Evolutionary conservation across 1,140 invertebrate species (phyloP).

Genomic region (Laupala kohalensis): DNA sequence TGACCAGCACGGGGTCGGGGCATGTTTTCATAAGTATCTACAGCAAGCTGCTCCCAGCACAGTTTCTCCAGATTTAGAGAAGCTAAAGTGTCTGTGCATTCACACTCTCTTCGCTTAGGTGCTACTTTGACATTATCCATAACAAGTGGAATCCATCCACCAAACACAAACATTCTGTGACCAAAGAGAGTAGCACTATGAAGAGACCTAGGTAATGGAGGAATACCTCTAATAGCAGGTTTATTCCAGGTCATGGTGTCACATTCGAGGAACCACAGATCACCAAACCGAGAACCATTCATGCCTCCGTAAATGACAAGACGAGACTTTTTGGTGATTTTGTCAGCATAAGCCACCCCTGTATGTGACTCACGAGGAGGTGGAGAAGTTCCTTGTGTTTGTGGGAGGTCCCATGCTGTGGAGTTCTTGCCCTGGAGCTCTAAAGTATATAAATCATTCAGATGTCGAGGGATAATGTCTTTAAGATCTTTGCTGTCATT

Average conservation of each 20-base stretch:
- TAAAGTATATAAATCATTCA: conserved; percentile 27
- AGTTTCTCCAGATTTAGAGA: conserved; percentile 86
- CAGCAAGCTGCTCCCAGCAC: conserved; percentile 82
- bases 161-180: conserved; percentile 95
- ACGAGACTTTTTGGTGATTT: conserved; percentile 60
- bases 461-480: conserved; percentile 74
- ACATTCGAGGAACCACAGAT: conserved; percentile 90
- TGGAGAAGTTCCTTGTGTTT: conserved; percentile 38
- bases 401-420: conserved; percentile 17
- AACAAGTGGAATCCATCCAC: conserved; percentile 92
- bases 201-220: conserved; percentile 87
- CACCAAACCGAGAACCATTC: conserved; percentile 90
- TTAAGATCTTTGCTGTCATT: conserved; percentile 97
- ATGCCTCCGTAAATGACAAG: conserved; percentile 97
- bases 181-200: conserved; percentile 93
- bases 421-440: conserved; percentile 22
- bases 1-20: conserved; percentile 93
- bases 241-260: conserved; percentile 81
- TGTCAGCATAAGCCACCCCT: conserved; percentile 78
- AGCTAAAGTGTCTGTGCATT: conserved; percentile 93
- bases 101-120: conserved; percentile 97
- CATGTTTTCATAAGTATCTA: conserved; percentile 75
- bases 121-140: conserved; percentile 75
- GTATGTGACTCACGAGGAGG: conserved; percentile 94
- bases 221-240: conserved; percentile 68